A percentile compares a stretch with the other conserved stretches of the same genome.
These are phyloP conservation scores for Ctenopoma multispine DNA, from an alignment of 2,797 vertebrate species.

Conservation along the genomic window DNA sequence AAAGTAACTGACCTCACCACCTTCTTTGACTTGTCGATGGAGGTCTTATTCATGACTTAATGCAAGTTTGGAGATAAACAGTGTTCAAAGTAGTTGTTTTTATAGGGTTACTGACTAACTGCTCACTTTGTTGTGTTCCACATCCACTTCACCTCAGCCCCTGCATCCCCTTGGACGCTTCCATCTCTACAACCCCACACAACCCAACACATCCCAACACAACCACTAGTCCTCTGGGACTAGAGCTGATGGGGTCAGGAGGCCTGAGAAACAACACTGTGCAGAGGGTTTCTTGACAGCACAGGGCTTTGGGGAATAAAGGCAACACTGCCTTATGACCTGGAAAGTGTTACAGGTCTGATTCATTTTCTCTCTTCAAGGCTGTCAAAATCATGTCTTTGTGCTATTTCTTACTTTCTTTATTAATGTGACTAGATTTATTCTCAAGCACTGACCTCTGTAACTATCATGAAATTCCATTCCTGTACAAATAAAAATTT, in stretches of 20 bases:
- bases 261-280: constrained; percentile 57
- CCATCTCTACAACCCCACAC: constrained; percentile 55
- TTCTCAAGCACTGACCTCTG: constrained; percentile 41
- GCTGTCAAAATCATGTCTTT: constrained; percentile 37
- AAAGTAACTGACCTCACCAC: constrained; percentile 71
- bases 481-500: constrained; percentile 23
- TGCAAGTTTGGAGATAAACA: constrained; percentile 62
- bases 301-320: constrained; percentile 55
- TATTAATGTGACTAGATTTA: constrained; percentile 28
- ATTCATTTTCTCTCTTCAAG: constrained; percentile 44
- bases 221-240: constrained; percentile 65
- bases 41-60: constrained; percentile 65
- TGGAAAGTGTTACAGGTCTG: constrained; percentile 52
- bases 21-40: constrained; percentile 61
- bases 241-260: constrained; percentile 55
- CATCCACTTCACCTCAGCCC: constrained; percentile 59
- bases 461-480: constrained; percentile 39
- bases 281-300: constrained; percentile 67
- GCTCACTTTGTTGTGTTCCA: constrained; percentile 55
- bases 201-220: too few species aligned
- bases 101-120: constrained; percentile 55
- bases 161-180: constrained; percentile 43
- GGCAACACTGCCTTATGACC: constrained; percentile 36
- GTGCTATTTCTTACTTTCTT: constrained; percentile 29
- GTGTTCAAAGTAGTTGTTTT: constrained; percentile 71